Evolutionary conservation across 2,113 vertebrate genomes (phyloP).

Genomic region (Mesocricetus auratus): DNA sequence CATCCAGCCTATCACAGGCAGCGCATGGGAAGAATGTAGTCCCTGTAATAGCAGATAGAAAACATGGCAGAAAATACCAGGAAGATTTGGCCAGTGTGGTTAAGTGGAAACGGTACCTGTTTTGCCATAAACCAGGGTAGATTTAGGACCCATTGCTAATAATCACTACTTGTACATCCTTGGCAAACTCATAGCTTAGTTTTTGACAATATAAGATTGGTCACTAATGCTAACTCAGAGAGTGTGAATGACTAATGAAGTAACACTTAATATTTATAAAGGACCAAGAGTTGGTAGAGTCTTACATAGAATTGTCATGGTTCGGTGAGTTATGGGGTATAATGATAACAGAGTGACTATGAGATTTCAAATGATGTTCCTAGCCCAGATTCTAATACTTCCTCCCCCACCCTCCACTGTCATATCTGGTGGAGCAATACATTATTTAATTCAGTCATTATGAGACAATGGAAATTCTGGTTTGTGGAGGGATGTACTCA

Average conservation of each 20-base stretch:
- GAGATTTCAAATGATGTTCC: neutral
- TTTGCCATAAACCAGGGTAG: neutral
- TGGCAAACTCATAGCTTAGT: neutral
- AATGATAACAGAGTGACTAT: neutral
- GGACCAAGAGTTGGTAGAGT: neutral
- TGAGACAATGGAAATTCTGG: neutral
- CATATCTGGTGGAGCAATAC: accelerated
- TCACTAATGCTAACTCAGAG: neutral
- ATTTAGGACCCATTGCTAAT: accelerated
- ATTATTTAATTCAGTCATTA: neutral
- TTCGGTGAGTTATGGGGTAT: neutral
- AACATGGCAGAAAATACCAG: neutral
- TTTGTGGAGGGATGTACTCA: neutral
- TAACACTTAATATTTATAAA: neutral
- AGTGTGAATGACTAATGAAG: neutral
- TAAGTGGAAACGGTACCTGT: neutral
- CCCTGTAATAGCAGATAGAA: neutral
- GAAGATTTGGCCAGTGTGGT: neutral
- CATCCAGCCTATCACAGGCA: neutral
- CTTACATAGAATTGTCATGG: neutral
- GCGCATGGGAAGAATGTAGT: neutral
- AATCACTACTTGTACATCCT: neutral
- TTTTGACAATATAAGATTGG: neutral
- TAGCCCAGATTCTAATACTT: accelerated
- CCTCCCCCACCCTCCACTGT: accelerated